Percentiles rank a stretch among this genome's conserved stretches.
Evolutionary conservation across 2,888 invertebrate genomes (phyloP).

Genomic region (Leptogaster cylindrica): DNA sequence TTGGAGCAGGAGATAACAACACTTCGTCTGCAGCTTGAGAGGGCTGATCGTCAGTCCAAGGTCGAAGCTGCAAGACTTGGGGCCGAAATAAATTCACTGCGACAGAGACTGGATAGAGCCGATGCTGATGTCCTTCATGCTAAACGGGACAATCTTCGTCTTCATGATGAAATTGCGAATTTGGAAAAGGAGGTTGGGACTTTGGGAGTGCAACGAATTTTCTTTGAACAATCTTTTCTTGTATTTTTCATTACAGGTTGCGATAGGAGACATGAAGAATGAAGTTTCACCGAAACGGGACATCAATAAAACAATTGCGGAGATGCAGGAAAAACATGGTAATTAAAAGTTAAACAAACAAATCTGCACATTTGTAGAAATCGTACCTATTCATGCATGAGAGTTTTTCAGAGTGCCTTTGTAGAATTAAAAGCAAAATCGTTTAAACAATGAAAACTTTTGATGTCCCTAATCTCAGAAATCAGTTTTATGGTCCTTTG

Average conservation of each 20-base stretch:
- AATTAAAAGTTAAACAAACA: no score
- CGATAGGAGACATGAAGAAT: slow-evolving; percentile 68
- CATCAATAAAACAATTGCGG: slow-evolving; percentile 74
- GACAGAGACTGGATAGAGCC: slow-evolving; percentile 78
- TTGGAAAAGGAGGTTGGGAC: slow-evolving; percentile 78
- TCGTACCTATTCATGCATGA: no score
- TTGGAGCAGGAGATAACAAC: slow-evolving; percentile 80
- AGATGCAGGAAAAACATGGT: slow-evolving; percentile 87
- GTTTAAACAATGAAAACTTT: no score
- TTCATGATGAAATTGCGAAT: slow-evolving; percentile 78
- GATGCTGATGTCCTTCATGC: slow-evolving; percentile 83
- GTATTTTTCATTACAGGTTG: slow-evolving; percentile 62
- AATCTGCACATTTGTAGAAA: no score
- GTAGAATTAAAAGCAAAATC: no score
- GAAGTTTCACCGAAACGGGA: slow-evolving; percentile 71
- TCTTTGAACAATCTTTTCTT: neutral
- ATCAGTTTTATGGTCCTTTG: no score
- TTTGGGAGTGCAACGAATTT: no score
- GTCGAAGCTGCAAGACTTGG: slow-evolving; percentile 78
- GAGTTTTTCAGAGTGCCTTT: no score
- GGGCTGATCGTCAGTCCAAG: slow-evolving; percentile 76
- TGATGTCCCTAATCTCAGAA: no score
- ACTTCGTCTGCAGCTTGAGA: slow-evolving; percentile 71
- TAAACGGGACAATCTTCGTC: slow-evolving; percentile 77
- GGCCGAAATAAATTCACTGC: slow-evolving; percentile 74